Evolutionary conservation across 2,888 invertebrate species (phyloP), one percentile per base, ranked within the genome.

Genomic region (Andrena minutula): DNA sequence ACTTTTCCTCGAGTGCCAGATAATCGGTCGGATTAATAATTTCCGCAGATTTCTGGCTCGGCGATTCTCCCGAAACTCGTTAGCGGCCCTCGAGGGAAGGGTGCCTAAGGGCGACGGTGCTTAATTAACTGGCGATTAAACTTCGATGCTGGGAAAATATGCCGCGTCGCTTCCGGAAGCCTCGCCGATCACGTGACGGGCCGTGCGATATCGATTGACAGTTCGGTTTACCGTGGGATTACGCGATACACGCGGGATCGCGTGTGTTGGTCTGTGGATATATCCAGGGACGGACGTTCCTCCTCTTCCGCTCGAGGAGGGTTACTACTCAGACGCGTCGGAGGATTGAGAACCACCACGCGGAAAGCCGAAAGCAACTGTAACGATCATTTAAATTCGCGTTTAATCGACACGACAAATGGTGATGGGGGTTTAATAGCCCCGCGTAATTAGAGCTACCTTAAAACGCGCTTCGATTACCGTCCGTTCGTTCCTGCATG

Each of bases 121-220:
- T 73, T 73, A 83, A 84, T 84, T 83, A 80, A 70, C 60, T 64
- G 26, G 53, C 71, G 69, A 79, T 78, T 75, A 75, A 68, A 79
- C 74, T 68, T 58, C 69, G 53, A 51, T 32, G 47, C 30, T 20
- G 64, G 53, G 60, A 12, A 64, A 72, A 64, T 72, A 78, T 53
- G 4, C 16, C 12, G 41, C 53, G 69, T 71, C 61, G 58, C 84
- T 86, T 86, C 75, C 76, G 69, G 77, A 35, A 66, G 64, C 71
- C 79, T 77, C 76, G 80, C 66, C 78, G 80, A 79, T 86, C 84
- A 75, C 78, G 41, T 41, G 84, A 81, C 81, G 77, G 35, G 49
- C 53, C 68, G 70, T 70, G 77, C 75, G 28, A 66, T 86, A 86
- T 87, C 85, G 86, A 87, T 85, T 77, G 84, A 86, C 79, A 75